These are phyloP conservation scores for Liposcelis brunnea DNA, from an alignment of 2,888 invertebrate genomes.

Conservation along the genomic window DNA sequence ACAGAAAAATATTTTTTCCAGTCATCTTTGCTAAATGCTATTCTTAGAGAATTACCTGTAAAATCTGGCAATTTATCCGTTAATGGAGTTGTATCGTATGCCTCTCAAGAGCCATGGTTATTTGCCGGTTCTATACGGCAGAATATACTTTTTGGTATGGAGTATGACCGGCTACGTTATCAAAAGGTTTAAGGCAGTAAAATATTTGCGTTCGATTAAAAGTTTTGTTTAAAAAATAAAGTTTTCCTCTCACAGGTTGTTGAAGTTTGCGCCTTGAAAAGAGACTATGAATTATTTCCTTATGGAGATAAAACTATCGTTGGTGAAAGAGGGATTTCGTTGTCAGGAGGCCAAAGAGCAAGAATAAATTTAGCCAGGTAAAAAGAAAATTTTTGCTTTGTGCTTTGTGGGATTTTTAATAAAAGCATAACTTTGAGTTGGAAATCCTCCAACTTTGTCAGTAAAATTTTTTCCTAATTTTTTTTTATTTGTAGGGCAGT, in stretches of 20 bases:
- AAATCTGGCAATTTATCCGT: constrained; percentile 43
- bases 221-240: too few relatives aligned
- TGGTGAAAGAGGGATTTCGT: constrained; percentile 68
- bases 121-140: constrained; percentile 72
- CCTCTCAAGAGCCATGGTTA: constrained; percentile 78
- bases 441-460: too few relatives aligned
- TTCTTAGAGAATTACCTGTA: constrained; percentile 63
- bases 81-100: constrained; percentile 56
- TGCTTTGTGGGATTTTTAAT: too few relatives aligned
- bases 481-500: constrained; percentile 33
- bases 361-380: constrained; percentile 35
- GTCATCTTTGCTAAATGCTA: constrained; percentile 50
- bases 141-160: constrained; percentile 79
- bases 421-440: too few relatives aligned
- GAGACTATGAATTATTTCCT: constrained; percentile 60
- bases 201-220: too few relatives aligned
- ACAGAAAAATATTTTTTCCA: too few relatives aligned
- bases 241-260: constrained; percentile 39
- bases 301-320: constrained; percentile 70
- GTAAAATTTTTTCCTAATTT: too few relatives aligned
- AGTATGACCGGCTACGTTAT: constrained; percentile 43
- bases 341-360: constrained; percentile 78
- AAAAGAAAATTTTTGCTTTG: too few relatives aligned
- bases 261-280: constrained; percentile 49
- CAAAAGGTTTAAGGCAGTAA: not conserved